Evolutionary conservation across 1,140 invertebrate genomes (phyloP).

Genomic region (Pseudachorutes palmiensis): DNA sequence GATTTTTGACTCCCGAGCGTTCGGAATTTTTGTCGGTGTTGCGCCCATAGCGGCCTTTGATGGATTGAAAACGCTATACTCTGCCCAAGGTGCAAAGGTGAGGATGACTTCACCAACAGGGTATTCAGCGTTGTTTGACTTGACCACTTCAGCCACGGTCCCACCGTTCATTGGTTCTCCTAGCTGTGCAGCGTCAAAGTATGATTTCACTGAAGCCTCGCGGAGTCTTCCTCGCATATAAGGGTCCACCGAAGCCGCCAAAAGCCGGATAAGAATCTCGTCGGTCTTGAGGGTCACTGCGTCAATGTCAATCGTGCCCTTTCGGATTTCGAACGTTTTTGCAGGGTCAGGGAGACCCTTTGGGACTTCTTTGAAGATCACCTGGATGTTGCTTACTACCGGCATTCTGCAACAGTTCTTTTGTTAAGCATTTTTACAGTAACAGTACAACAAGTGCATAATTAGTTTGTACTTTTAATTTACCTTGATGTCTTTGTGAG

Average conservation of each 20-base stretch:
- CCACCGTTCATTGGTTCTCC: constrained; percentile 10
- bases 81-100: not conserved
- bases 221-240: constrained; percentile 10
- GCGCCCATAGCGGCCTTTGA: not conserved
- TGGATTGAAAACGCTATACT: constrained; percentile 11
- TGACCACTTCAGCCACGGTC: constrained; percentile 2
- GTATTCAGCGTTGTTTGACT: constrained; percentile 6
- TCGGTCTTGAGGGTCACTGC: not conserved
- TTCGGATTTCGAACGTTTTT: constrained; percentile 12
- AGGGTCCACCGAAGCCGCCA: constrained; percentile 9
- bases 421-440: no score
- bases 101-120: not conserved
- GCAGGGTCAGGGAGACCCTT: not conserved
- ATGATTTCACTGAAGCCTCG: constrained; percentile 1
- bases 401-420: no score
- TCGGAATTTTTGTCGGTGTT: not conserved
- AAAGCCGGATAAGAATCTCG: not conserved
- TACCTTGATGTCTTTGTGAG: no score
- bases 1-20: not conserved
- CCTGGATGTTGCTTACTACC: constrained; percentile 7
- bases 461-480: no score
- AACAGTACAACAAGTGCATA: no score
- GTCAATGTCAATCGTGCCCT: constrained; percentile 9
- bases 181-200: constrained; percentile 2
- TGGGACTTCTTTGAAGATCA: constrained; percentile 16